Conservation (phyloP, 2,888 invertebrate species). For the Lepeophtheirus nordmannii region DNA sequence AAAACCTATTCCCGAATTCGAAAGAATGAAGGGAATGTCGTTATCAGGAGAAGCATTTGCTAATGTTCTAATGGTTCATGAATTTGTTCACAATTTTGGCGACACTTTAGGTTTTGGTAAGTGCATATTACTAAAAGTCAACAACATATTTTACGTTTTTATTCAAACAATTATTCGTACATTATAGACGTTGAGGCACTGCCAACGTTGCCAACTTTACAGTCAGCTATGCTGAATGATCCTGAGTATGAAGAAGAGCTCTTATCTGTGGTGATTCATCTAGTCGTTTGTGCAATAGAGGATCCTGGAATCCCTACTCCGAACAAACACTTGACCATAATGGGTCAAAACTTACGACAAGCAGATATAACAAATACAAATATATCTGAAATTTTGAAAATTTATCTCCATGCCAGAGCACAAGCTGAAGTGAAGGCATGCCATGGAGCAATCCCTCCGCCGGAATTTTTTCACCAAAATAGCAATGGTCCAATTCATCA, state of each 20-base stretch:
- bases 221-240: constrained; percentile 64
- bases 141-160: neutral
- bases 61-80: constrained; percentile 82
- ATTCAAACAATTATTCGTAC: constrained; percentile 18
- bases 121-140: constrained; percentile 30
- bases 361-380: constrained; percentile 82
- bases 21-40: constrained; percentile 60
- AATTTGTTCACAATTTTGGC: constrained; percentile 89
- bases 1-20: constrained; percentile 40
- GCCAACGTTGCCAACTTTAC: constrained; percentile 70
- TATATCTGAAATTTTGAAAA: constrained; percentile 73
- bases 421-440: constrained; percentile 57
- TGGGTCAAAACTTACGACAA: constrained; percentile 72
- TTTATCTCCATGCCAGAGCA: constrained; percentile 76
- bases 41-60: constrained; percentile 77
- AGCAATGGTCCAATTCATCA: too few relatives aligned
- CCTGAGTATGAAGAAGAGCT: constrained; percentile 61
- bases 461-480: neutral
- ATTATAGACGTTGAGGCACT: constrained; percentile 61
- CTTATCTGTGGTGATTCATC: constrained; percentile 68
- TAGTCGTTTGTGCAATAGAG: constrained; percentile 61
- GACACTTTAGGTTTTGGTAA: constrained; percentile 81
- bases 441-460: constrained; percentile 5
- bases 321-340: constrained; percentile 67
- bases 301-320: constrained; percentile 72